Evolutionary conservation across 2,888 invertebrate genomes (phyloP).

Genomic region (Mayetiola destructor): DNA sequence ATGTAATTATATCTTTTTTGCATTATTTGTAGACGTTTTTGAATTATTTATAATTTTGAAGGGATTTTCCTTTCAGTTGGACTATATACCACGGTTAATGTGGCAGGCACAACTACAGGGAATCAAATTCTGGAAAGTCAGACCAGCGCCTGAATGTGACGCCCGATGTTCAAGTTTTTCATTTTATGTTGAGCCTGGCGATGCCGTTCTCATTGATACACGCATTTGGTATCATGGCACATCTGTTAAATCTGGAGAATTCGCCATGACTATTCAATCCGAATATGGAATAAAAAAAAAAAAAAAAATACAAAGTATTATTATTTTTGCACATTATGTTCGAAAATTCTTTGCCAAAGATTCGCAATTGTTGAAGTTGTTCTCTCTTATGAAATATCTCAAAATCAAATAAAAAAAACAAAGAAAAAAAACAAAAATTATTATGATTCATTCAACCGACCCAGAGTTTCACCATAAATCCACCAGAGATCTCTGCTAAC

Average conservation of each 20-base stretch:
- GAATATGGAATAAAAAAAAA: constrained; percentile 62
- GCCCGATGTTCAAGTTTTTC: constrained; percentile 54
- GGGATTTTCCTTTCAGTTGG: constrained; percentile 46
- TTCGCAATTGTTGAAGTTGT: no score
- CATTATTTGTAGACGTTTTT: neutral
- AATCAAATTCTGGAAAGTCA: constrained; percentile 68
- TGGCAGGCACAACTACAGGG: constrained; percentile 88
- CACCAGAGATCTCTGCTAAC: no score
- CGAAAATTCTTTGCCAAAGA: no score
- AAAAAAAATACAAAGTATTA: neutral
- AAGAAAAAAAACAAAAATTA: no score
- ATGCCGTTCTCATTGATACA: constrained; percentile 81
- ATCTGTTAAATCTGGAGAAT: constrained; percentile 59
- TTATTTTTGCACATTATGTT: neutral
- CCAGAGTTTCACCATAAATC: no score
- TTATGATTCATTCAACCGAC: no score
- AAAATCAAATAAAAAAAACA: no score
- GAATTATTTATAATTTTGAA: neutral
- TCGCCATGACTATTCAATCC: constrained; percentile 79
- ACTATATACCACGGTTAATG: constrained; percentile 79
- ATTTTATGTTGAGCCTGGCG: constrained; percentile 70
- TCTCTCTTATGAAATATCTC: no score
- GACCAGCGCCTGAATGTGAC: constrained; percentile 80
- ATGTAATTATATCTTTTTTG: constrained; percentile 42
- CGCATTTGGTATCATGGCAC: constrained; percentile 87